These are phyloP conservation scores for Ecliptopera silaceata DNA, from an alignment of 2,888 invertebrate species.

Conservation along the genomic window DNA sequence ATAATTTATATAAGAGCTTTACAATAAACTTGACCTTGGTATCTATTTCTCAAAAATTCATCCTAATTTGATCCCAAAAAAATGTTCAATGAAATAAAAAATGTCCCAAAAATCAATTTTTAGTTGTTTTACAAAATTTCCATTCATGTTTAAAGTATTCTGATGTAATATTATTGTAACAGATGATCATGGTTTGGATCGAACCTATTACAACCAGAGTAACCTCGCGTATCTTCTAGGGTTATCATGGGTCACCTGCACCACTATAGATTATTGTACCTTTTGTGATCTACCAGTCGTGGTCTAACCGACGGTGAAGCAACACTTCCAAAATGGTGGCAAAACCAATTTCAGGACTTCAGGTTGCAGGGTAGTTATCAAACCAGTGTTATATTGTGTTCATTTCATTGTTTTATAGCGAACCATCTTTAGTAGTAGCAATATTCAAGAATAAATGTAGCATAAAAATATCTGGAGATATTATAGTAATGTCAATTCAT, in stretches of 20 bases:
- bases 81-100: no score
- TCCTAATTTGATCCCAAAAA: no score
- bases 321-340: constrained; percentile 61
- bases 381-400: not conserved
- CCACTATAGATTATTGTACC: constrained; percentile 21
- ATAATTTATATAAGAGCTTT: no score
- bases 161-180: not conserved
- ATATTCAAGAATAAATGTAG: no score
- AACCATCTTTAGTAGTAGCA: no score
- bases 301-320: constrained; percentile 57
- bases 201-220: constrained; percentile 28
- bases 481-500: no score
- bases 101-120: no score
- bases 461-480: no score
- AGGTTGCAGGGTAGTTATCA: constrained; percentile 85
- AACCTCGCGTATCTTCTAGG: constrained; percentile 49
- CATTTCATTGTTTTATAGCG: not conserved
- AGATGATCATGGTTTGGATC: constrained; percentile 6
- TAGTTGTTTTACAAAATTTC: not conserved
- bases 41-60: no score
- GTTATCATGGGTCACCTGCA: constrained; percentile 53
- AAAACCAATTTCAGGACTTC: constrained; percentile 85
- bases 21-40: no score
- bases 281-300: constrained; percentile 42
- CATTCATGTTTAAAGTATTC: not conserved